These are phyloP conservation scores for Drosophila sechellia DNA, from an alignment of 1,140 invertebrate species.

Conservation along the genomic window DNA sequence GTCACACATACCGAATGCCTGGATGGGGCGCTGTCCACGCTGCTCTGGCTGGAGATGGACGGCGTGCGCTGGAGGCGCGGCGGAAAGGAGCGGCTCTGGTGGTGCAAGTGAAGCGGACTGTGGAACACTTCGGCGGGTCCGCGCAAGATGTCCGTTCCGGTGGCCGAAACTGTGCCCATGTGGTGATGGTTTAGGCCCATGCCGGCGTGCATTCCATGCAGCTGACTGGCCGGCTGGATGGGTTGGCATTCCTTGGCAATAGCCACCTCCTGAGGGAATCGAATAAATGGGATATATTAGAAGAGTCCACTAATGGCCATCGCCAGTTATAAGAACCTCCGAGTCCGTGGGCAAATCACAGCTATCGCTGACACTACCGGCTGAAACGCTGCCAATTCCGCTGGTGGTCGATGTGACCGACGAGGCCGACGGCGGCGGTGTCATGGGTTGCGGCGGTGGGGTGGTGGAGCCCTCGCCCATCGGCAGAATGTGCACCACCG, in stretches of 20 bases:
- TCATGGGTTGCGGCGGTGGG: conserved; percentile 85
- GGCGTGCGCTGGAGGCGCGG: conserved; percentile 88
- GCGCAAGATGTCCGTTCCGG: conserved; percentile 75
- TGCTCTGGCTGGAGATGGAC: conserved; percentile 92
- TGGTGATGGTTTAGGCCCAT: conserved; percentile 48
- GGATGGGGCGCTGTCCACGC: conserved; percentile 89
- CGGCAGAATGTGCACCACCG: conserved; percentile 44
- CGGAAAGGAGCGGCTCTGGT: conserved; percentile 84
- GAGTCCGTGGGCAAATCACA: conserved; percentile 82
- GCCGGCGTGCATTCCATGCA: conserved; percentile 51
- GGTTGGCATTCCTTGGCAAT: conserved; percentile 87
- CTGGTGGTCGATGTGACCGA: conserved; percentile 83
- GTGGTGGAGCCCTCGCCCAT: conserved; percentile 54
- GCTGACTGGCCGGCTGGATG: conserved; percentile 85
- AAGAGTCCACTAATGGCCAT: too few relatives aligned
- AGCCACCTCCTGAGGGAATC: conserved; percentile 87
- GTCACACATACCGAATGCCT: conserved; percentile 86
- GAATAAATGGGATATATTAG: not conserved
- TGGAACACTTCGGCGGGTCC: conserved; percentile 78
- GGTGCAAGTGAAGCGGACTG: conserved; percentile 82
- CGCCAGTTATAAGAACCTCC: conserved; percentile 59
- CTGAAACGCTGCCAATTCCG: conserved; percentile 78
- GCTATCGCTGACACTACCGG: conserved; percentile 81
- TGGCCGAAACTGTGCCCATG: conserved; percentile 57
- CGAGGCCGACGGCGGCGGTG: conserved; percentile 80